These are phyloP conservation scores for Lanius ludovicianus DNA, from an alignment of 2,113 vertebrate genomes.

Conservation along the genomic window DNA sequence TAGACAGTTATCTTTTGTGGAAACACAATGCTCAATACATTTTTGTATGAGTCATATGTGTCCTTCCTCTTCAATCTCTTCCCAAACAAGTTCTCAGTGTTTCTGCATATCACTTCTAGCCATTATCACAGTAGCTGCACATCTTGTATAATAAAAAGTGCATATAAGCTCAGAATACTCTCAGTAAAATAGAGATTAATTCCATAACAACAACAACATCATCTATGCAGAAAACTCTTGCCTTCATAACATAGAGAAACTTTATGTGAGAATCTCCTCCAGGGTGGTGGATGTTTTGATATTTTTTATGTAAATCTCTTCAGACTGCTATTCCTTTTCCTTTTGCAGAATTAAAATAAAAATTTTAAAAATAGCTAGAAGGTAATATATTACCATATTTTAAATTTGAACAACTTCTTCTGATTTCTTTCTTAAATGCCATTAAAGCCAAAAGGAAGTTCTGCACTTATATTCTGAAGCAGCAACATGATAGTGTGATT, in stretches of 20 bases:
- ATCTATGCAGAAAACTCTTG: neutral
- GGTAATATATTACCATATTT: neutral
- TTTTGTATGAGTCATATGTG: neutral
- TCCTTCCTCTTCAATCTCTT: neutral
- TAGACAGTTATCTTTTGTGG: neutral
- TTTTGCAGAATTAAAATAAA: slow-evolving; percentile 6
- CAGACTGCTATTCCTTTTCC: neutral
- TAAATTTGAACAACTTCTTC: neutral
- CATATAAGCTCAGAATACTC: neutral
- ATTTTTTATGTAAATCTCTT: neutral
- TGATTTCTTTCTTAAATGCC: slow-evolving; percentile 7
- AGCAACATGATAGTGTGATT: neutral
- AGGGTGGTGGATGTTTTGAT: neutral
- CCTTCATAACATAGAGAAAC: neutral
- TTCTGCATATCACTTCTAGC: neutral
- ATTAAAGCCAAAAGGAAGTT: neutral
- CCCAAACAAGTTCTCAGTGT: neutral
- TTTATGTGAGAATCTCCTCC: neutral
- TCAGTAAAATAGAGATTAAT: neutral
- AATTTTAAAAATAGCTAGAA: neutral
- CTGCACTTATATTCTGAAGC: neutral
- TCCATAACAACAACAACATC: neutral
- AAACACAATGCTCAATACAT: neutral
- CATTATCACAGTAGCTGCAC: neutral
- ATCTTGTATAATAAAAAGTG: neutral